phyloP scores from a whole-genome alignment of 2,113 vertebrate species.

The Hymenochirus boettgeri region DNA sequence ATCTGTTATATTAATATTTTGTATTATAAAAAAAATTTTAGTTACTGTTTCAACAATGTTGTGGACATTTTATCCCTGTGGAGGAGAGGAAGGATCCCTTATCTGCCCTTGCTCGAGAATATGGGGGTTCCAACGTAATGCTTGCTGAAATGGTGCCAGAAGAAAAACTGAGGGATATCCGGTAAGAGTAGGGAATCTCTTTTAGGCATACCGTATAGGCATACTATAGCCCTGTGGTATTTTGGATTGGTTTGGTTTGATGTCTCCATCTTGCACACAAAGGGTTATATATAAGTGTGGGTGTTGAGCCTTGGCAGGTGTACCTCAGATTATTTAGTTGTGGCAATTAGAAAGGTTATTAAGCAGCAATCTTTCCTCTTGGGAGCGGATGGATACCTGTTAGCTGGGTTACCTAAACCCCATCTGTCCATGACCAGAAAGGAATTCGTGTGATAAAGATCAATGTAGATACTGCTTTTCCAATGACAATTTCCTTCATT shows the following conservation, averaged over 20 bases:
- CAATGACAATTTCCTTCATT: no score
- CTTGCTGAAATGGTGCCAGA: constrained; percentile 96
- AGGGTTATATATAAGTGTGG: constrained; percentile 17
- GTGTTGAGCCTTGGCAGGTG: constrained; percentile 13
- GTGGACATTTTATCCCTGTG: constrained; percentile 24
- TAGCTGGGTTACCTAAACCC: constrained; percentile 29
- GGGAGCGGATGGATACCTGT: constrained; percentile 37
- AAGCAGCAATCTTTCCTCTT: constrained; percentile 33
- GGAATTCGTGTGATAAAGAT: no score
- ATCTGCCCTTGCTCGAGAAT: constrained; percentile 88
- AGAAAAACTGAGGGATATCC: constrained; percentile 96
- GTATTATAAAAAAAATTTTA: no score
- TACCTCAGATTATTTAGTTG: constrained; percentile 14
- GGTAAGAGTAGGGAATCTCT: constrained; percentile 62
- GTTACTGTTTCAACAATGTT: no score
- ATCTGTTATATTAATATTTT: no score
- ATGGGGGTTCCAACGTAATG: constrained; percentile 94
- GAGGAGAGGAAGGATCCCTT: constrained; percentile 94
- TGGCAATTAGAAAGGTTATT: constrained; percentile 41
- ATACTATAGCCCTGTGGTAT: background rate
- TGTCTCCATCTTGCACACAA: background rate
- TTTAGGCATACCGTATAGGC: no score
- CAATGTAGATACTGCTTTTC: no score
- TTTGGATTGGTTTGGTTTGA: background rate
- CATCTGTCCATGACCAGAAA: constrained; percentile 30